Evolutionary conservation across 2,113 vertebrate species (phyloP).

Genomic region (Halcyon malimbica): DNA sequence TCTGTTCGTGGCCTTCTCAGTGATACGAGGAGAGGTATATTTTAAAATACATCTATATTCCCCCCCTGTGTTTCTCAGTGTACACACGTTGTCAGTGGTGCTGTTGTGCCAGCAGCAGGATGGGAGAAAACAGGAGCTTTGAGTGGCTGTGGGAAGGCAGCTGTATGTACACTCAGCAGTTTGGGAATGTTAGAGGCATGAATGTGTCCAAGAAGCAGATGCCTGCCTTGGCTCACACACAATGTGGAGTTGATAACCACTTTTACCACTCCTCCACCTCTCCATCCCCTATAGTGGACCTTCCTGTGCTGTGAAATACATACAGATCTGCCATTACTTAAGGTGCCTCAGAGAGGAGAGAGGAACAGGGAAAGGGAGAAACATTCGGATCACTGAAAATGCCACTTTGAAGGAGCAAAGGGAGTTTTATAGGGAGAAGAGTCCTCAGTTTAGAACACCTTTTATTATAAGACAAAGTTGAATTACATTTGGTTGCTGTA

Average conservation of each 20-base stretch:
- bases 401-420: not conserved
- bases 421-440: not conserved
- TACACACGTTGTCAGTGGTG: rapidly evolving
- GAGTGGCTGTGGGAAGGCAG: not conserved
- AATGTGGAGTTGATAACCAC: not conserved
- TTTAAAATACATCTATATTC: not conserved
- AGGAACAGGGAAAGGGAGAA: not conserved
- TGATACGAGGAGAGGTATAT: not conserved
- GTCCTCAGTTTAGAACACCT: not conserved
- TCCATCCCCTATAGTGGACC: not conserved
- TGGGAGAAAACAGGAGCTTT: not conserved
- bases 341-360: not conserved
- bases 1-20: not conserved
- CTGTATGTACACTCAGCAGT: not conserved
- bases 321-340: not conserved
- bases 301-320: not conserved
- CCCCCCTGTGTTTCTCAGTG: not conserved
- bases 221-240: not conserved
- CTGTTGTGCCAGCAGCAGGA: not conserved
- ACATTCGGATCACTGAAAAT: not conserved
- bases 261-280: not conserved
- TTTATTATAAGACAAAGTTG: not conserved
- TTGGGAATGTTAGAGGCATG: not conserved
- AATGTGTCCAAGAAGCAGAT: not conserved
- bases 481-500: not conserved